These are phyloP conservation scores for Corythornis cristatus DNA, from an alignment of 2,113 vertebrate species.

Conservation along the genomic window DNA sequence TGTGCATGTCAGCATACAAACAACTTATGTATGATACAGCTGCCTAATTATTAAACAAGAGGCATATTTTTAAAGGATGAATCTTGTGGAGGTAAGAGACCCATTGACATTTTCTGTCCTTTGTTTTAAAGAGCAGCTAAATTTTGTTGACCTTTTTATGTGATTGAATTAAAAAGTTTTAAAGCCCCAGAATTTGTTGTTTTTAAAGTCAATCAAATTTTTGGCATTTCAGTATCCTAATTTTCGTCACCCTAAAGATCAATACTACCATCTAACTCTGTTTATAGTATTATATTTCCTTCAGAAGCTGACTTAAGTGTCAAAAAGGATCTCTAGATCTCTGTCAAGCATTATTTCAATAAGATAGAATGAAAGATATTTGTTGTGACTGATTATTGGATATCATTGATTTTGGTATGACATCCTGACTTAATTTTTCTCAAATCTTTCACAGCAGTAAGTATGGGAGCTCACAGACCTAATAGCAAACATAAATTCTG, in stretches of 20 bases:
- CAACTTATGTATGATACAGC: not conserved
- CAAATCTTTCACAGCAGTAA: not conserved
- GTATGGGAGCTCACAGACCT: not conserved
- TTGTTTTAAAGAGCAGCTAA: not conserved
- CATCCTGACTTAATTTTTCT: constrained; percentile 36
- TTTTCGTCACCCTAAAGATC: constrained; percentile 34
- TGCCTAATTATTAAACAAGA: not conserved
- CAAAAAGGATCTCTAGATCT: not conserved
- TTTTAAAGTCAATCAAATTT: constrained; percentile 30
- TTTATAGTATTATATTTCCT: constrained; percentile 23
- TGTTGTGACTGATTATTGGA: constrained; percentile 5
- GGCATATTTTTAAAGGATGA: not conserved
- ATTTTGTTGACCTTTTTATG: constrained; percentile 32
- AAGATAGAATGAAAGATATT: constrained; percentile 25
- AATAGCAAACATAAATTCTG: constrained; percentile 23
- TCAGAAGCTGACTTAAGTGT: constrained; percentile 8
- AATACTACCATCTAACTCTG: not conserved
- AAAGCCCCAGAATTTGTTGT: not conserved
- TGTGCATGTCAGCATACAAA: not conserved
- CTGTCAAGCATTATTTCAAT: constrained; percentile 13
- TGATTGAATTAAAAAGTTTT: constrained; percentile 12
- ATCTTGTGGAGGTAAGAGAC: not conserved
- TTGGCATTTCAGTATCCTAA: constrained; percentile 10
- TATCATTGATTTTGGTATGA: not conserved
- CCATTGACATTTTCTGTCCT: not conserved